Evolutionary conservation across 2,797 vertebrate species (phyloP), one percentile per base, ranked within the genome.

Genomic region (Anguilla obscura): DNA sequence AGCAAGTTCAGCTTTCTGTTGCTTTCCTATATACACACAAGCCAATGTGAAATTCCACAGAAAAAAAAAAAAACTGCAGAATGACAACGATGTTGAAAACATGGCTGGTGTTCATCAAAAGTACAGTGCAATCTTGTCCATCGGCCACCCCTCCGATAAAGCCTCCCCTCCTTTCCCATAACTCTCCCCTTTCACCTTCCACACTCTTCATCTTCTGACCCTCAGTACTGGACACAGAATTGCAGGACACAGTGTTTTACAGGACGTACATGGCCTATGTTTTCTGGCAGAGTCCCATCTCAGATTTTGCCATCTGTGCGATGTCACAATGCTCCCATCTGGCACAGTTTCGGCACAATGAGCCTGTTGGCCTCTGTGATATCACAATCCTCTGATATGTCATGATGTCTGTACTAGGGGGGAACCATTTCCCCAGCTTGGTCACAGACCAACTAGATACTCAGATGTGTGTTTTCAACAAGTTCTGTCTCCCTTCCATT

Each of bases 11-110:
- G 40, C 48, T 85, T 85, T 82, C 79, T 50, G 5, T 82, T 12
- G 45, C 79, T 82, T 45, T 18, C 79, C 24, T 30, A 82, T n/a
- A 48, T 8, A 85, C 33, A 60, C 83, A 88, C 63, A 63, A 45
- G 66, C 52, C 87, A 88, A 76, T 71, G 63, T 85, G 56, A 76
- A 88, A 88, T 88, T 88, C 71, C 50, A 84, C 87, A 60, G 30
- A 27, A 85, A 63, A 58, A 40, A 4, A 45, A 69, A 69, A 27
- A 27, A 27, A 27, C 45, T n/a, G 24, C 1, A 33, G 21, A 50
- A 82, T 24, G 79, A 50, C 18, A 0, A 10, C 21, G 24, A 82
- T 82, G 79, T 82, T n/a, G 79, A 48, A 79, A 40, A 40, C 30
- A 45, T 48, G 21, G 45, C 87, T 76, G 50, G 48, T 85, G 84